A percentile compares a stretch with the other conserved stretches of the same genome.
phyloP scores from a whole-genome alignment of 2,797 vertebrate genomes.

The Phalloptychus januarius region DNA sequence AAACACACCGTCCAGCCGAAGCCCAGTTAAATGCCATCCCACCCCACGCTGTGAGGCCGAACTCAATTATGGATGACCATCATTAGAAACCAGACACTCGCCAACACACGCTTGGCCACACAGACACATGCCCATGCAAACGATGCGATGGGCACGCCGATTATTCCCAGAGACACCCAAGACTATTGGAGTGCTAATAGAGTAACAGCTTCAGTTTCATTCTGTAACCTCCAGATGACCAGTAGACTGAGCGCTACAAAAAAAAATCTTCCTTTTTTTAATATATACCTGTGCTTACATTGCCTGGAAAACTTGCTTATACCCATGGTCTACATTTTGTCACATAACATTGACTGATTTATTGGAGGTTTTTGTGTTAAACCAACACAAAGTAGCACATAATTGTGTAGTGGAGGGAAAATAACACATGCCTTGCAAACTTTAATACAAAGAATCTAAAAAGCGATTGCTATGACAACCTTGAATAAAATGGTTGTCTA shows the following conservation, averaged over 20 bases:
- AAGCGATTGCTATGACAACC: background rate
- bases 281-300: background rate
- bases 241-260: background rate
- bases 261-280: background rate
- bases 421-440: background rate
- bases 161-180: conserved; percentile 73
- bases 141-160: conserved; percentile 45
- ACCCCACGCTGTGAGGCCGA: conserved; percentile 48
- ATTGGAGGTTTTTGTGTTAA: background rate
- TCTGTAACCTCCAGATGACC: conserved; percentile 40
- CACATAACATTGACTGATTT: background rate
- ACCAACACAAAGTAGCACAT: background rate
- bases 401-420: background rate
- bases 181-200: conserved; percentile 69
- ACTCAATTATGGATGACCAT: conserved; percentile 81
- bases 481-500: background rate
- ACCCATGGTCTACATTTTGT: too few species aligned
- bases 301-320: background rate
- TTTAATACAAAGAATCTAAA: background rate
- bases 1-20: conserved; percentile 24
- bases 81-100: conserved; percentile 83
- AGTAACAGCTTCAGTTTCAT: conserved; percentile 66
- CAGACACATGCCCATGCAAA: conserved; percentile 46
- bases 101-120: conserved; percentile 50
- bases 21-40: conserved; percentile 49